Base-by-base conservation (phyloP, 1,140 invertebrate genomes). In the Ips nitidus region DNA sequence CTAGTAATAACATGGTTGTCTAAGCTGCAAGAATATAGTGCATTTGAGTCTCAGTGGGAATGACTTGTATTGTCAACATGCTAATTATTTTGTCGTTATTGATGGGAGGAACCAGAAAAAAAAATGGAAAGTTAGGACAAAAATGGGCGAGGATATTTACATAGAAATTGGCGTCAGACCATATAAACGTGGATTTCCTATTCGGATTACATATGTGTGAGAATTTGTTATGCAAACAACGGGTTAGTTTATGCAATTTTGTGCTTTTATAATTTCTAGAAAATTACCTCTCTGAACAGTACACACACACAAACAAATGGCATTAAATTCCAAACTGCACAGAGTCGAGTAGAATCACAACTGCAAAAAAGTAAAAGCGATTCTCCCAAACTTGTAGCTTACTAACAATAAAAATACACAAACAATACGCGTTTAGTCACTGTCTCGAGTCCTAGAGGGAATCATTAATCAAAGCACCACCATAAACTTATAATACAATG, bases 361-460 rank as follows among this genome's bases (percentile, higher is more conserved):
- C 22, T 22, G 22, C 22, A 22, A 50, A 50, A 50, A 50, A 50
- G 45, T 8, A 50, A 50, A 50, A 50, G 45, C 45, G 45, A 50
- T 50, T 6, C 45, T 8, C 57, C 57, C 5, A 59, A 59, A 59
- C 39, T 59, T 8, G 57, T 42, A 40, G 57, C 57, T 6, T 22
- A 55, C 8, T 41, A 59, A 59, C 57, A 59, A 41, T 59, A 59
- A 55, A 55, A 22, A 22, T n/a, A 55, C 37, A 55, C 2, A 55
- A 42, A 59, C 57, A 59, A 59, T 59, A 41, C 40, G 8, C 57
- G 39, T 59, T 59, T 59, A 59, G 57, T 41, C 57, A 41, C 41
- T 59, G 57, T 41, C 38, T 59, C 8, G 5, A 3, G 42, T 55
- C 45, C 8, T 41, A n/a, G 8, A 41, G 8, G 41, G 39, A 41